Conservation (phyloP, 2,113 vertebrate species). For the Mobula hypostoma region DNA sequence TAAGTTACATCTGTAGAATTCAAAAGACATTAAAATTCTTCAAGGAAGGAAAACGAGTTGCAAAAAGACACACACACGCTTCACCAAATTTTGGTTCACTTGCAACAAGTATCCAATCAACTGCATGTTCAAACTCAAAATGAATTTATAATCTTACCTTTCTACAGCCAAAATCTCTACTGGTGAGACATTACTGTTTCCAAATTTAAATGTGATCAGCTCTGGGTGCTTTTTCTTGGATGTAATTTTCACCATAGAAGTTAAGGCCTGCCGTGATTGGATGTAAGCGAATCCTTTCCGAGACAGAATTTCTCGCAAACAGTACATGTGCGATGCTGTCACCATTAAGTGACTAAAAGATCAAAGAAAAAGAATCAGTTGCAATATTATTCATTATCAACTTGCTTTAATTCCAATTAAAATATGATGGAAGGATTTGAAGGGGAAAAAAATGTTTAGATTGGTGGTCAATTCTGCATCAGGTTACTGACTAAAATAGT, state of each 20-base stretch:
- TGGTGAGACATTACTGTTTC: constrained; percentile 81
- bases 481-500: background rate
- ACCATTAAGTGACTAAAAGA: constrained; percentile 76
- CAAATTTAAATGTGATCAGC: constrained; percentile 96
- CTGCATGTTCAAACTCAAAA: background rate
- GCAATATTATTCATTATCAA: background rate
- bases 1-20: background rate
- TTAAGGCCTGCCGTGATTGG: constrained; percentile 90
- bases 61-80: background rate
- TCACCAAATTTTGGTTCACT: background rate
- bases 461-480: background rate
- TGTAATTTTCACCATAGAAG: constrained; percentile 95
- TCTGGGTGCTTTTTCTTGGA: constrained; percentile 98
- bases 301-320: constrained; percentile 86
- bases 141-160: constrained; percentile 60
- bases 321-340: constrained; percentile 97
- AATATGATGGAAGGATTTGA: background rate
- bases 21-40: background rate
- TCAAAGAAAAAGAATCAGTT: background rate
- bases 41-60: background rate
- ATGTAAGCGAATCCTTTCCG: constrained; percentile 92
- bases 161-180: constrained; percentile 91
- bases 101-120: background rate
- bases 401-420: background rate
- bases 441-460: background rate